Conservation (phyloP, 2,113 vertebrate genomes). For the Aix galericulata region DNA sequence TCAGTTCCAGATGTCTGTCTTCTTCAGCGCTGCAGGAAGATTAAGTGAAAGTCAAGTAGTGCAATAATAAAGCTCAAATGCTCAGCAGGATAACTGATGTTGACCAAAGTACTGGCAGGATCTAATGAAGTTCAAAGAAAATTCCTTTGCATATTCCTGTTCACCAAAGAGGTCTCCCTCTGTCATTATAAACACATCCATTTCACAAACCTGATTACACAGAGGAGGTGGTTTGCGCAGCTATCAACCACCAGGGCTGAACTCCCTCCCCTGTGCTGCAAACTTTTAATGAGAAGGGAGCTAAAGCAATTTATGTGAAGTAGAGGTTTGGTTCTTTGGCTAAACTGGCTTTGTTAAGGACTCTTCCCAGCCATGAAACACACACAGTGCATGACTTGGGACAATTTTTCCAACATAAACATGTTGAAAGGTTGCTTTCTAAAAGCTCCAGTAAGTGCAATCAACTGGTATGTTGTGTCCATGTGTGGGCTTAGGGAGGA, state of each 20-base stretch:
- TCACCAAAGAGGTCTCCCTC: not conserved
- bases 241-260: not conserved
- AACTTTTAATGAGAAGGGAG: not conserved
- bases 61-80: conserved; percentile 1
- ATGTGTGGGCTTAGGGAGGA: not conserved
- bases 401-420: not conserved
- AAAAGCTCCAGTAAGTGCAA: not conserved
- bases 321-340: not conserved
- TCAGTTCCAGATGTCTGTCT: conserved; percentile 20
- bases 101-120: not conserved
- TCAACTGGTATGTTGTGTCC: not conserved
- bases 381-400: not conserved
- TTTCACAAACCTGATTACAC: not conserved
- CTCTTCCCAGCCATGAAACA: not conserved
- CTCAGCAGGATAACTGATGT: not conserved
- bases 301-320: not conserved
- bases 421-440: not conserved
- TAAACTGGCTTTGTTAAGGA: not conserved
- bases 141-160: not conserved
- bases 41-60: not conserved
- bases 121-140: conserved; percentile 29
- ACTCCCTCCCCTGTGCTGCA: not conserved
- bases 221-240: not conserved
- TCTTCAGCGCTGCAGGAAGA: conserved; percentile 9
- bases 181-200: not conserved